Conservation (phyloP, 2,888 invertebrate genomes). For the Falcaria lacertinaria region DNA sequence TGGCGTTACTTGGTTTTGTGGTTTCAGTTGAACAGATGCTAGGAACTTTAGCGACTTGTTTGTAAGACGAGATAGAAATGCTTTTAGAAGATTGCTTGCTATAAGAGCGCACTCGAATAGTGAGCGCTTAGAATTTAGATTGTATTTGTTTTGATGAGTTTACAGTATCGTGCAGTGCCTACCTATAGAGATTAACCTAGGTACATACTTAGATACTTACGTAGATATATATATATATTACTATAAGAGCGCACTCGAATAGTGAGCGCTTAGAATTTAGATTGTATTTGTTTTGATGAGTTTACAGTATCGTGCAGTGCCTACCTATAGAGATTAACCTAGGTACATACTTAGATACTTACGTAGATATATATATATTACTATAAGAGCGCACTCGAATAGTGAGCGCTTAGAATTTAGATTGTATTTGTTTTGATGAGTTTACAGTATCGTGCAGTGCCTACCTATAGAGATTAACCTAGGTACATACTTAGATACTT, state of each 20-base stretch:
- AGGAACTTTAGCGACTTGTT: conserved; percentile 34
- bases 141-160: not conserved
- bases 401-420: conserved; percentile 6
- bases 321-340: too few relatives aligned
- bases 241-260: conserved; percentile 15
- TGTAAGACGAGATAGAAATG: conserved; percentile 48
- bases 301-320: not conserved
- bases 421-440: not conserved
- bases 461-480: too few relatives aligned
- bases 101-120: conserved; percentile 17
- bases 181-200: too few relatives aligned
- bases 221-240: conserved; percentile 1
- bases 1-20: conserved; percentile 52
- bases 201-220: too few relatives aligned
- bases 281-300: not conserved
- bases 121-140: conserved; percentile 1
- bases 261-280: conserved; percentile 6
- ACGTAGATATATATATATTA: conserved; percentile 1
- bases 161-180: not conserved
- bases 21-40: conserved; percentile 32
- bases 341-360: too few relatives aligned
- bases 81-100: conserved; percentile 45
- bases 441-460: not conserved
- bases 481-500: too few relatives aligned
- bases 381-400: conserved; percentile 15